Evolutionary conservation across 53 echinoderm and acorn worm genomes (phyloP), one percentile per base, ranked within the genome.

Genomic region (Temnopleurus reevesii): DNA sequence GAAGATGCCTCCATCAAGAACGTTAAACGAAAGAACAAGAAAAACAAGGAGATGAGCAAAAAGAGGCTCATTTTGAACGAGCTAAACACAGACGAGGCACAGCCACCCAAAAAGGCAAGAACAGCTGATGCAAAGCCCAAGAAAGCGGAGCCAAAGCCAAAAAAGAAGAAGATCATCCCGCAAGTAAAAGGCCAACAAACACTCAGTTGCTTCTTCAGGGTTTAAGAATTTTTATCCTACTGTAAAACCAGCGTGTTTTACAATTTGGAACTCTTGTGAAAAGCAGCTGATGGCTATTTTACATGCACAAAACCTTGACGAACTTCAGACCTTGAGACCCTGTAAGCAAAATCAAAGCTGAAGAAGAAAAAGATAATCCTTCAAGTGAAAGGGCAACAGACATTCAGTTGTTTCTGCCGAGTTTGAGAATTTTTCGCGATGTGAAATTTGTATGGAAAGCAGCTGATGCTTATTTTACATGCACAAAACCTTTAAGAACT

Each of bases 181-280:
- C 61, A 91, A 41, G 89, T 60, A 18, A 96, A 96, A 61, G 96
- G 96, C 21, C 95, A 96, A 56, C 92, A 91, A 46, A 93, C 93
- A 18, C 77, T 96, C 24, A 93, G 86, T 54, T 89, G 92, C 49
- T 96, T 96, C 84, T 96, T 96, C 64, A 91, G 94, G 55, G 46
- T 86, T 38, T 86, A 38, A 83, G 36, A 51, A 51, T 51, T 8
- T 51, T 10, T 15, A 51, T 51, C 8, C 53, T 51, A 51, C 53
- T 51, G 53, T 51, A 51, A 51, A 51, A 51, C 53, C 9, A 83
- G 36, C 8, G 15, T 8, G 53, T 51, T 51, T 51, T 51, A 15
- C 53, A 15, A 51, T 15, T 10, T 15, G 53, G 53, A 8, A 51
- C 53, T 10, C n/a, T n/a, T n/a, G n/a, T n/a, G n/a, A n/a, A n/a